Conservation (phyloP, 2,888 invertebrate species). For the Hydrotaea diabolus region DNA sequence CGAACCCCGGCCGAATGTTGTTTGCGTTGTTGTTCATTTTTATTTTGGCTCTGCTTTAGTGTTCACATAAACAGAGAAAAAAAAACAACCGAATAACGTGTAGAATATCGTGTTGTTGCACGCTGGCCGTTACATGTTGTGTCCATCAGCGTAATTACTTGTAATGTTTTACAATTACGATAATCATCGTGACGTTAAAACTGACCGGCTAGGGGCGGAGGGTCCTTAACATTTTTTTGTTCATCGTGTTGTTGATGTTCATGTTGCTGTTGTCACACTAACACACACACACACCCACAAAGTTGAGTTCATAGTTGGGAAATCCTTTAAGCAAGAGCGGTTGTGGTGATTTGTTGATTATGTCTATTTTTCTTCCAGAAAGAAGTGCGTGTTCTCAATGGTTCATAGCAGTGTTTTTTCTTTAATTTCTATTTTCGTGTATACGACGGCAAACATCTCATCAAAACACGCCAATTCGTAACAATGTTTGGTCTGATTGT, state of each 20-base stretch:
- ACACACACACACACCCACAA: neutral
- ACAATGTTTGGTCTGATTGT: neutral
- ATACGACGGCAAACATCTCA: conserved; percentile 27
- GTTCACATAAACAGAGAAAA: neutral
- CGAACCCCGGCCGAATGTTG: neutral
- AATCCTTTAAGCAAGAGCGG: neutral
- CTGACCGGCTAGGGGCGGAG: neutral
- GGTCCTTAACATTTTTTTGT: neutral
- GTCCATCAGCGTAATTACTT: conserved; percentile 55
- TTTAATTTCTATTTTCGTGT: neutral
- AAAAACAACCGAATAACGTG: too few species aligned
- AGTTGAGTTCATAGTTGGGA: neutral
- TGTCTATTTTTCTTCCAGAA: conserved; percentile 26
- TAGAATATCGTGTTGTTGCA: conserved; percentile 30
- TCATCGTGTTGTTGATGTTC: neutral
- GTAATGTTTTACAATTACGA: conserved; percentile 61
- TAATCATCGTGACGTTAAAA: conserved; percentile 50
- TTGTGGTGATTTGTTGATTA: conserved; percentile 44
- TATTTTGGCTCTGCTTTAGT: neutral
- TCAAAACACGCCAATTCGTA: conserved; percentile 43
- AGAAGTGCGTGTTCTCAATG: conserved; percentile 57
- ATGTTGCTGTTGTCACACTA: neutral
- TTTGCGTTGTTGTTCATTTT: neutral
- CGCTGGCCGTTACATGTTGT: conserved; percentile 22
- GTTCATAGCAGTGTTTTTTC: conserved; percentile 17